Conservation (phyloP, 2,888 invertebrate species). For the Gerris lacustris region DNA sequence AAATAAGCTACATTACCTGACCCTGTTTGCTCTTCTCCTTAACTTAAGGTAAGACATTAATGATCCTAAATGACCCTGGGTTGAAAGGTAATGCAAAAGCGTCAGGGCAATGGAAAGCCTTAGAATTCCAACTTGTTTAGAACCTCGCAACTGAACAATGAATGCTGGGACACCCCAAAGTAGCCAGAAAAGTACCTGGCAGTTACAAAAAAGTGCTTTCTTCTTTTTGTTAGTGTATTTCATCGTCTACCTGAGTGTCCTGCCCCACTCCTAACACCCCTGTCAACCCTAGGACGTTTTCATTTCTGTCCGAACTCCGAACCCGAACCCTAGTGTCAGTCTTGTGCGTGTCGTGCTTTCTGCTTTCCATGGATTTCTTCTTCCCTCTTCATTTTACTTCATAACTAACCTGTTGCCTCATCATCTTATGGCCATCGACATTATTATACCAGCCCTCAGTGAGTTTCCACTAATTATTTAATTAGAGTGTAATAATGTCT, state of each 20-base stretch:
- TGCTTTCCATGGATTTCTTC: no score
- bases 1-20: no score
- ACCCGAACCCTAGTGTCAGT: no score
- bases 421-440: background rate
- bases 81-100: no score
- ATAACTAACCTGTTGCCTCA: no score
- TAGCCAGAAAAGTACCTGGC: background rate
- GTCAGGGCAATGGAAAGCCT: no score
- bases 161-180: background rate
- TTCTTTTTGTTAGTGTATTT: background rate
- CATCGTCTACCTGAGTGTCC: background rate
- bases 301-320: background rate
- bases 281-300: background rate
- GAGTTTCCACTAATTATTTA: background rate
- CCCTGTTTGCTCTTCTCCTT: no score
- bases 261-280: background rate
- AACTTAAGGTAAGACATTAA: background rate
- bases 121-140: no score
- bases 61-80: background rate
- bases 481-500: no score
- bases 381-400: no score
- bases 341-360: no score
- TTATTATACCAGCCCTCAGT: background rate
- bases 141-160: background rate
- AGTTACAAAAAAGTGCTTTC: background rate